Percentiles rank a stretch among this genome's conserved stretches.
phyloP scores from a whole-genome alignment of 2,797 vertebrate species.

The Rhinoraja longicauda region DNA sequence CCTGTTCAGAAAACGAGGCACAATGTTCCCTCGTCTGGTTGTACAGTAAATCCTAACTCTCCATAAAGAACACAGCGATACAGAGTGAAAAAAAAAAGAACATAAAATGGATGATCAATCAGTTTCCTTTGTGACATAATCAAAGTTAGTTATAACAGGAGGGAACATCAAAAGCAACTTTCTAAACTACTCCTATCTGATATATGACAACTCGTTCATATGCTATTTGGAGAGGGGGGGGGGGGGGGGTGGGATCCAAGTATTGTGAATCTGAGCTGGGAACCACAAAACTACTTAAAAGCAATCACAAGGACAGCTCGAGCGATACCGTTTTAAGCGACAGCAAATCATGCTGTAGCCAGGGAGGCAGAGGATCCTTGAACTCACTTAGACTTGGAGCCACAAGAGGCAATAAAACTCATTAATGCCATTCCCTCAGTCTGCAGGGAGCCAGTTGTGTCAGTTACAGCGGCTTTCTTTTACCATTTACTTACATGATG shows the following conservation, averaged over 20 bases:
- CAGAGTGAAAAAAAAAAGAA: slow-evolving; percentile 3
- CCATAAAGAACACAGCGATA: not conserved
- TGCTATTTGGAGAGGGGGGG: not conserved
- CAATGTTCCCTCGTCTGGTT: too few species aligned
- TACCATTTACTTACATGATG: slow-evolving; percentile 29
- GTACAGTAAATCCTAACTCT: slow-evolving; percentile 20
- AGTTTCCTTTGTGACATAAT: slow-evolving; percentile 3
- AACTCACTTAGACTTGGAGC: slow-evolving; percentile 39
- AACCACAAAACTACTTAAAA: slow-evolving; percentile 33
- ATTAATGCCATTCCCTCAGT: slow-evolving; percentile 38
- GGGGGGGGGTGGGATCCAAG: not conserved
- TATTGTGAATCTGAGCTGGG: slow-evolving; percentile 22
- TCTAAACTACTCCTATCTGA: slow-evolving; percentile 18
- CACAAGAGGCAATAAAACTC: slow-evolving; percentile 39
- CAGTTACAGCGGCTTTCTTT: slow-evolving; percentile 21
- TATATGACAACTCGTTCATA: slow-evolving; percentile 23
- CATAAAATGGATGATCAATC: slow-evolving; percentile 3
- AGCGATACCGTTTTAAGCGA: slow-evolving; percentile 38
- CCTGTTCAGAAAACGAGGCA: slow-evolving; percentile 15
- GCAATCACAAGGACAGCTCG: slow-evolving; percentile 23
- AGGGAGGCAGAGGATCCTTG: slow-evolving; percentile 35
- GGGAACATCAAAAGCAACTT: slow-evolving; percentile 34
- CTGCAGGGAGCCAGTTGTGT: slow-evolving; percentile 38
- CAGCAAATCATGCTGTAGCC: slow-evolving; percentile 34
- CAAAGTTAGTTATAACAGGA: slow-evolving; percentile 7